Conservation (phyloP, 1,140 invertebrate genomes). For the Neuroterus valhalla region DNA sequence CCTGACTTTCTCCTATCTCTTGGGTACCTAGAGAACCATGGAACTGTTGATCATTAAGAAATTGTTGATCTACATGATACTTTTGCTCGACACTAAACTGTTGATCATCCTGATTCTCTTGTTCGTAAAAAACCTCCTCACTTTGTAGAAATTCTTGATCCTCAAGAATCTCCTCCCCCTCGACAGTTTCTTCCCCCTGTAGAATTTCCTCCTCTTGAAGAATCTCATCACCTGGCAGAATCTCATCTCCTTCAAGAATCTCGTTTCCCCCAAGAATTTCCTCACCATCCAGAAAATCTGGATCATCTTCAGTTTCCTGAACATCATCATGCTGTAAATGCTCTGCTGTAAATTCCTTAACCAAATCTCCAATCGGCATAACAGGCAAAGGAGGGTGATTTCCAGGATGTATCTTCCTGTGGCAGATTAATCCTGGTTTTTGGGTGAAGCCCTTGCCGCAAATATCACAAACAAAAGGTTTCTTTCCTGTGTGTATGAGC, state of each 20-base stretch:
- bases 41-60: constrained; percentile 1
- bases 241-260: background rate
- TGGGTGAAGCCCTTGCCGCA: constrained; percentile 75
- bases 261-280: constrained; percentile 42
- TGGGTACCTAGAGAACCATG: background rate
- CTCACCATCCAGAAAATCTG: constrained; percentile 36
- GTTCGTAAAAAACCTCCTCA: background rate
- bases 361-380: constrained; percentile 72
- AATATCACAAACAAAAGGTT: constrained; percentile 77
- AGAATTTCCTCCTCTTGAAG: background rate
- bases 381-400: constrained; percentile 70
- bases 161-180: background rate
- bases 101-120: background rate
- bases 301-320: constrained; percentile 18
- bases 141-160: background rate
- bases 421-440: constrained; percentile 71
- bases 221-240: constrained; percentile 18
- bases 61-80: background rate
- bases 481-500: constrained; percentile 84
- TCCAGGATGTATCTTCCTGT: constrained; percentile 72
- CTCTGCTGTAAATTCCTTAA: constrained; percentile 70
- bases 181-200: background rate
- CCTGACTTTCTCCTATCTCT: background rate
- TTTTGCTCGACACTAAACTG: background rate
- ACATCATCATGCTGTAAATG: constrained; percentile 49